Evolutionary conservation across 2,113 vertebrate genomes (phyloP).

Genomic region (Lepus americanus): DNA sequence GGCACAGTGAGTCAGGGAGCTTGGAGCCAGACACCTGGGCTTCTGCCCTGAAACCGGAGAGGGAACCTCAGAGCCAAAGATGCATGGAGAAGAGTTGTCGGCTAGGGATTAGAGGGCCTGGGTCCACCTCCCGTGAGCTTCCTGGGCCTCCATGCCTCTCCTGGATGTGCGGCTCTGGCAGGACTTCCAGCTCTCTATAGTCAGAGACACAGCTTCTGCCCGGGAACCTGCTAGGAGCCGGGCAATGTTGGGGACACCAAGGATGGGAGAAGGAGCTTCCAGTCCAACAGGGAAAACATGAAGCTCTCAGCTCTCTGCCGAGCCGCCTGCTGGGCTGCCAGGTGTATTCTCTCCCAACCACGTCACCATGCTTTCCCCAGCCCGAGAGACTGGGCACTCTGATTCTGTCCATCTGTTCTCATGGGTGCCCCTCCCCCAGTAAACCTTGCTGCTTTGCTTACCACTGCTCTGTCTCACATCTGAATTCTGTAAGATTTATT

Average conservation of each 20-base stretch:
- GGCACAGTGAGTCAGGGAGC: background rate
- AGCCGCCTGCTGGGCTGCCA: no score
- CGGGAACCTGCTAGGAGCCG: background rate
- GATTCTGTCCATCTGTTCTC: no score
- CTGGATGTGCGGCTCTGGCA: background rate
- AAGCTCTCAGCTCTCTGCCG: background rate
- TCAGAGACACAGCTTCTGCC: background rate
- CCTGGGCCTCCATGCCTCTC: background rate
- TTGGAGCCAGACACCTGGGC: background rate
- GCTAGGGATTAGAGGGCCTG: background rate
- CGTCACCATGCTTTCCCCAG: no score
- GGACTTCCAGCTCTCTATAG: background rate
- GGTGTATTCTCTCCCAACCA: no score
- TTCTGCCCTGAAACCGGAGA: background rate
- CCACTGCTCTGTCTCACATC: no score
- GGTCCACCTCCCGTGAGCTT: background rate
- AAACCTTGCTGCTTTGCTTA: no score
- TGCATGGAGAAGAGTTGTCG: background rate
- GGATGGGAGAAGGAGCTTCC: background rate
- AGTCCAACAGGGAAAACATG: background rate
- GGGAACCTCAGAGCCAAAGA: background rate
- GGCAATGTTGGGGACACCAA: background rate
- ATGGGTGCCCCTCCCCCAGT: no score
- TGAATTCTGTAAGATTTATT: no score
- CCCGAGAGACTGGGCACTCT: no score